Base-by-base conservation (phyloP, 2,888 invertebrate species). In the Drosophila subquinaria region DNA sequence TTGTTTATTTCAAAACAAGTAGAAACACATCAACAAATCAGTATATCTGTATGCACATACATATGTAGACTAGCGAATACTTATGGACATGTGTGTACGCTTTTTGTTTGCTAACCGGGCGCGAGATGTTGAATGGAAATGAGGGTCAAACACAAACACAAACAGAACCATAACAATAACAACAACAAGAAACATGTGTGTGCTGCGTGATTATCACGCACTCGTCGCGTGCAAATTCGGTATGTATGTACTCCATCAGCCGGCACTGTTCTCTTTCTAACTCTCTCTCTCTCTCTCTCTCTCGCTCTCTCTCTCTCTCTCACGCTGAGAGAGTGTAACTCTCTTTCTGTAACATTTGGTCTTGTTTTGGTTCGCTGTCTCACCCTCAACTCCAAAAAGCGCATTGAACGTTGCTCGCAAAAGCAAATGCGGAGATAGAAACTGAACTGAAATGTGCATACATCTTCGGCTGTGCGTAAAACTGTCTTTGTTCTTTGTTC, bases 181-280 rank as follows among this genome's bases (percentile, higher is more conserved):
- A 62, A 69, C 36, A 60, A 50, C 56, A 40, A 43, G 51, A 74
- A 78, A 68, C 85, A 81, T 82, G 82, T 80, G 82, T 47, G 77
- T 35, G 57, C 35, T 85, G 86, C 86, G 76, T 86, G 86, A 89
- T 74, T 50, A 85, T 89, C 86, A 86, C 88, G 86, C 85, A 78
- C 53, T 60, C 40, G 56, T 38, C 63, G 81, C 73, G 69, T 86
- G 85, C 69, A 69, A 75, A 67, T 74, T 35, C 23, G 38, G 60
- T 40, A 9, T 15, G 27, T 47, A 27, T 27, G 27, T 38, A 35
- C 33, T 64, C 50, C 59, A 51, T 43, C 65, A 72, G 75, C 76
- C 76, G 79, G 80, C 57, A 63, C 57, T 60, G 45, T 23, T 45
- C 64, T 45, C 45, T 59, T 57, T n/a, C 3, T 36, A 35, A 33